Evolutionary conservation across 1,140 invertebrate genomes (phyloP).

Genomic region (Drosophila burlai): DNA sequence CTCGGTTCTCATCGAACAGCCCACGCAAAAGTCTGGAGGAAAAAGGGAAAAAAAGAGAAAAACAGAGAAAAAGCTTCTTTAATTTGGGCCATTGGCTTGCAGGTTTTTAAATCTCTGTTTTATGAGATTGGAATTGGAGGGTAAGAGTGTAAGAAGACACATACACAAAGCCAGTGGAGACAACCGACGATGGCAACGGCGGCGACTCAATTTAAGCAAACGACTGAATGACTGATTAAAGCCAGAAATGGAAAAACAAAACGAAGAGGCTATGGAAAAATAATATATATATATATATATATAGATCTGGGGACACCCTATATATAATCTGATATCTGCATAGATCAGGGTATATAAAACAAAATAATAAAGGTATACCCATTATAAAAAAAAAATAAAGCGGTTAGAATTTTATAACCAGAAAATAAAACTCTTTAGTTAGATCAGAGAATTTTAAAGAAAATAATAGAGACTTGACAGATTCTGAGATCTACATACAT

Average conservation of each 20-base stretch:
- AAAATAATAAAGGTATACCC: too few species aligned
- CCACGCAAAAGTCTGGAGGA: constrained; percentile 52
- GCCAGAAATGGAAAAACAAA: constrained; percentile 37
- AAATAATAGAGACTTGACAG: too few species aligned
- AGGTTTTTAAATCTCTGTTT: neutral
- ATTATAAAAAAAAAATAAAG: too few species aligned
- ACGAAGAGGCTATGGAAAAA: neutral
- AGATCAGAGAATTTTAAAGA: too few species aligned
- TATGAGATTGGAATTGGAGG: neutral
- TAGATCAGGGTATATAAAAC: too few species aligned
- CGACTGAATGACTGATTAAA: constrained; percentile 80
- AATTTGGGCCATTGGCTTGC: constrained; percentile 34
- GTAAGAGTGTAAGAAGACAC: constrained; percentile 27
- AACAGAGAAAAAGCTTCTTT: constrained; percentile 17
- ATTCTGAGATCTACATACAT: too few species aligned
- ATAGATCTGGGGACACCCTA: constrained; percentile 3
- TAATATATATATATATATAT: neutral
- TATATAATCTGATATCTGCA: too few species aligned
- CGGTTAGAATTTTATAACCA: too few species aligned
- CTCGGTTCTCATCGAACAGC: constrained; percentile 44
- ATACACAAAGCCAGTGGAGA: constrained; percentile 26
- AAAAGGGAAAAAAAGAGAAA: too few species aligned
- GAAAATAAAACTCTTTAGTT: too few species aligned
- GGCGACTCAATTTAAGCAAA: constrained; percentile 79
- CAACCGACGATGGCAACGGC: constrained; percentile 37